Base-by-base conservation (phyloP, 1,140 invertebrate genomes). In the Drosophila navojoa region DNA sequence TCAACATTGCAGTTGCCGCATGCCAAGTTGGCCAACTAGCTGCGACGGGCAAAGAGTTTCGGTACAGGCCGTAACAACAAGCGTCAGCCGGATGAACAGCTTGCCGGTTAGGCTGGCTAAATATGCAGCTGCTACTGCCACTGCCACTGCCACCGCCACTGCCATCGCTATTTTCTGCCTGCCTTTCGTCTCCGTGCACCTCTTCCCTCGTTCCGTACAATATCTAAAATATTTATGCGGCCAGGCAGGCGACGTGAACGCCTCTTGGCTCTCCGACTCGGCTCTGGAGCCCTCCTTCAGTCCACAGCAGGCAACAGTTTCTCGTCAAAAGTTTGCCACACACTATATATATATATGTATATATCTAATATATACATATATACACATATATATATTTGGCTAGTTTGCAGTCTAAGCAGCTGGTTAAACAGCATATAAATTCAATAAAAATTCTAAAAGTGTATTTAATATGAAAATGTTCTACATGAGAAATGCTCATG, bases 191-290 rank as follows among this genome's bases (percentile, higher is more conserved):
- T 15, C 7, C 5, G 53, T 9, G 1, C 5, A 25, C 25, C n/a
- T 5, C 25, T 4, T 19, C 55, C 32, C 29, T 52, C 71, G 11
- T 27, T 11, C 16, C 53, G 27, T 19, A 58, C 67, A 70, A 64
- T 71, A 78, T 87, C 82, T 86, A 86, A 86, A 87, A 86, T 86
- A 89, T 86, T 86, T 82, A 86, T 86, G 82, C 82, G 79, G 68
- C 79, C 61, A 60, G 61, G 58, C 79, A 62, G 79, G 61, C 66
- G 61, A 71, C 75, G 70, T 76, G 76, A 76, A 76, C 78, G 76
- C 44, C 55, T 59, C 55, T 59, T 22, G 1, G 32, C 9, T 32
- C 35, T 38, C 35, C 11, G 2, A 4, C 3, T 32, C 44, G 11
- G 44, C 42, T 15, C 49, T 53, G 11, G 40, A 54, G 29, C 11